phyloP scores from a whole-genome alignment of 2,888 invertebrate species.

The Xestoiulus laeticollis region DNA sequence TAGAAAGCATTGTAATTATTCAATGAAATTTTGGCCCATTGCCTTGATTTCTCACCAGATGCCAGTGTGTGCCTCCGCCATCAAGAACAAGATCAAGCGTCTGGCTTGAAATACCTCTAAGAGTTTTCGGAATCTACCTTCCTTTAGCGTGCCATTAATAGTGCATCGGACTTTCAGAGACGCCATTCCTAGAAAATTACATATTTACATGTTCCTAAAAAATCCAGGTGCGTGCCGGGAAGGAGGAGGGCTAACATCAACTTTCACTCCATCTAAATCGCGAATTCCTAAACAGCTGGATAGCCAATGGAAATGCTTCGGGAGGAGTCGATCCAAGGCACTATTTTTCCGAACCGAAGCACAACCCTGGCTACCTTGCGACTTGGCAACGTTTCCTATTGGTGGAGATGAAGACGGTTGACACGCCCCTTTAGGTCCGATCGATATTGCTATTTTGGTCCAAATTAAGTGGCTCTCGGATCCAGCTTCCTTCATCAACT shows the following conservation, averaged over 20 bases:
- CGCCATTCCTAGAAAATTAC: not conserved
- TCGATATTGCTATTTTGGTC: slow-evolving; percentile 27
- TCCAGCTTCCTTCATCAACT: slow-evolving; percentile 31
- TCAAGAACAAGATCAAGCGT: not conserved
- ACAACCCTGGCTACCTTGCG: not conserved
- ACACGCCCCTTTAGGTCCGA: not conserved
- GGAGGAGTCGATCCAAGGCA: not conserved
- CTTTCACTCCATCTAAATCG: not conserved
- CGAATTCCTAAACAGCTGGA: slow-evolving; percentile 12
- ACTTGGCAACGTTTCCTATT: not conserved
- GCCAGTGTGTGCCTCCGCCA: not conserved
- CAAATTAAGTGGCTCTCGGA: slow-evolving; percentile 34
- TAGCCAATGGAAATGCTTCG: not conserved
- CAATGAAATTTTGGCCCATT: slow-evolving; percentile 1
- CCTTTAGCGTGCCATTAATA: not conserved
- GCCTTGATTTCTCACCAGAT: slow-evolving; percentile 7
- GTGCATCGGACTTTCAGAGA: not conserved
- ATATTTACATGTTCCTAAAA: not conserved
- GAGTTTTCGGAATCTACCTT: not conserved
- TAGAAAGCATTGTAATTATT: not conserved
- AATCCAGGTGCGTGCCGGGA: slow-evolving; percentile 30
- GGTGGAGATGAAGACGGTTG: not conserved
- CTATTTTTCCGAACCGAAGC: slow-evolving; percentile 38
- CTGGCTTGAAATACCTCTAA: not conserved
- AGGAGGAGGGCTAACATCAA: not conserved